A percentile compares a stretch with the other conserved stretches of the same genome.
These are phyloP conservation scores for Ormyrus nitidulus DNA, from an alignment of 2,888 invertebrate species.

Conservation along the genomic window DNA sequence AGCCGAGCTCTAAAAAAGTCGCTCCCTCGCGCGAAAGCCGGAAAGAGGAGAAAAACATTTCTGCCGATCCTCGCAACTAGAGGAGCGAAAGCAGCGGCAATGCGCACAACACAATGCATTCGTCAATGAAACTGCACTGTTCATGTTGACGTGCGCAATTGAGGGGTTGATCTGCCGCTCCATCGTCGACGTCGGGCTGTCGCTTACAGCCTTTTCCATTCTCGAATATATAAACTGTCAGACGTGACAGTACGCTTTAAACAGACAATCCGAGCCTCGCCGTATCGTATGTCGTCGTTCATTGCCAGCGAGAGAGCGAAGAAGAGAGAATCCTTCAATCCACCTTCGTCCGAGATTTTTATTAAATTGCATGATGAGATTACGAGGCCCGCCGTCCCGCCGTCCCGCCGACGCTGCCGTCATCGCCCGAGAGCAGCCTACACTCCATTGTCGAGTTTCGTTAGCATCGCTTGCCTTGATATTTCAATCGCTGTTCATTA, in stretches of 20 bases:
- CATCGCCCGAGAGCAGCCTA: conserved; percentile 2
- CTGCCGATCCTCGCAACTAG: conserved; percentile 45
- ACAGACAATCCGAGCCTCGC: conserved; percentile 45
- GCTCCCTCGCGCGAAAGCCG: background rate
- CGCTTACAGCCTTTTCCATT: conserved; percentile 54
- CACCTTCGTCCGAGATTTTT: conserved; percentile 42
- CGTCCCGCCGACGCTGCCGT: background rate
- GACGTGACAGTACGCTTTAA: conserved; percentile 54
- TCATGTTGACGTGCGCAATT: conserved; percentile 56
- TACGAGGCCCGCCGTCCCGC: conserved; percentile 13
- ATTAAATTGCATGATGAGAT: conserved; percentile 52
- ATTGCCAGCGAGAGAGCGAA: background rate
- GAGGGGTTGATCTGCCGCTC: conserved; percentile 51
- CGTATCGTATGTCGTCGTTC: conserved; percentile 35
- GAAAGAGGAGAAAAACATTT: conserved; percentile 24
- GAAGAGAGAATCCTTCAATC: conserved; percentile 27
- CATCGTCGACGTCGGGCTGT: conserved; percentile 30
- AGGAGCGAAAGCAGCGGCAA: conserved; percentile 2
- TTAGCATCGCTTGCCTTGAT: conserved; percentile 5
- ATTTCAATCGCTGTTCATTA: conserved; percentile 39
- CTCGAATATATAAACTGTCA: conserved; percentile 54
- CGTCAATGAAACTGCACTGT: conserved; percentile 55
- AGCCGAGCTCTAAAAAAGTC: background rate
- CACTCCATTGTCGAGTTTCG: conserved; percentile 41
- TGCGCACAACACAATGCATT: conserved; percentile 42